Base-by-base conservation (phyloP, 2,797 vertebrate genomes). In the Fringilla coelebs region DNA sequence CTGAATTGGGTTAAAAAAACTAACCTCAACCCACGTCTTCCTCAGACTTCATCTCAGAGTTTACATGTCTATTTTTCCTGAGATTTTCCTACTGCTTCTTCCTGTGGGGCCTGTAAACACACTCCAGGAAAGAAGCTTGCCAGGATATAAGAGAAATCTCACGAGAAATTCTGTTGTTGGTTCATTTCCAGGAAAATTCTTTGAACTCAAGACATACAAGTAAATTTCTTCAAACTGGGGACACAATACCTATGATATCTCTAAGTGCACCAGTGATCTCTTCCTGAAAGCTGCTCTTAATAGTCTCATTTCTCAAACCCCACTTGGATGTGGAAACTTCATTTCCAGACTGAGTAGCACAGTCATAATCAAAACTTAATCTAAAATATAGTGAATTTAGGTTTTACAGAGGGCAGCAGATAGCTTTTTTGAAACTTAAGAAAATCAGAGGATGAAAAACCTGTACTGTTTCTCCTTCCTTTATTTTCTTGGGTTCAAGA, bases 101-200 rank as follows among this genome's bases (percentile, higher is more conserved):
- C 95, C 95, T 96, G 91, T 95, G 95, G 67, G 93, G 88, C 94
- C 74, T 88, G 77, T 74, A 91, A 94, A 82, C 45, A 82, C 80
- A 51, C 49, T 90, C 74, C 88, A 95, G 94, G 91, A 96, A 95
- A 94, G 81, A 87, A 87, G 74, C 45, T 90, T 94, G 96, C 93
- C 96, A 96, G 89, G 88, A 93, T 91, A 93, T 63, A 79, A 85
- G 74, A 95, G 91, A 93, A 95, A 85, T 95, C 96, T 95, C 95
- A 95, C 1, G 20, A 96, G 91, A 93, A 94, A 94, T 90, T 95
- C 77, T 90, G 80, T 61, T 93, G 32, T 62, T 95, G 94, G 85
- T 87, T 87, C 46, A 80, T 58, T 90, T 95, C 95, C 95, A 96
- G 85, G 71, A 88, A 95, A 96, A 90, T 62, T 72, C 63, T 94